Percentiles rank a stretch among this genome's conserved stretches.
Evolutionary conservation across 1,140 invertebrate species (phyloP).

Genomic region (Phenacoccus solenopsis): DNA sequence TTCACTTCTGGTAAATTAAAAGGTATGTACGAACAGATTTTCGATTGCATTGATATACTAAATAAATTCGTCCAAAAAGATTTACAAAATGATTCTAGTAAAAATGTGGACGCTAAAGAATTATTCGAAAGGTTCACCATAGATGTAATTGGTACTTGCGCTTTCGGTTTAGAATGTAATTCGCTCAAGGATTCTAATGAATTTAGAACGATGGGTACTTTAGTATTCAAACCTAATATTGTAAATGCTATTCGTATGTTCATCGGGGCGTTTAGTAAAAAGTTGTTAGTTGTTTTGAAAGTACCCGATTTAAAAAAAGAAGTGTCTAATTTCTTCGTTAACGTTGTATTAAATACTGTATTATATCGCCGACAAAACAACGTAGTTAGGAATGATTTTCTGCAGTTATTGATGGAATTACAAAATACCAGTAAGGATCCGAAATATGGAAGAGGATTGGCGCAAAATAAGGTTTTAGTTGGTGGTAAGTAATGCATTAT

Average conservation of each 20-base stretch:
- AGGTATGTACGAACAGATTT: constrained; percentile 38
- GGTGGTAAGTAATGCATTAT: constrained; percentile 7
- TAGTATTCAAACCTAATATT: constrained; percentile 24
- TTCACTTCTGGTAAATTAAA: constrained; percentile 46
- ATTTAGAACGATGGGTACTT: constrained; percentile 34
- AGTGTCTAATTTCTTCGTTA: constrained; percentile 28
- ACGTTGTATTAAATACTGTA: constrained; percentile 25
- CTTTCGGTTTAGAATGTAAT: constrained; percentile 29
- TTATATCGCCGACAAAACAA: constrained; percentile 26
- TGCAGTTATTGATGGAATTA: constrained; percentile 25
- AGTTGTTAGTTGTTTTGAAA: not conserved
- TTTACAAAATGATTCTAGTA: not conserved
- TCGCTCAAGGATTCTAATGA: constrained; percentile 37
- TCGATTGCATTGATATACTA: constrained; percentile 30
- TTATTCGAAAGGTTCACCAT: constrained; percentile 22
- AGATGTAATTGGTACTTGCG: constrained; percentile 28
- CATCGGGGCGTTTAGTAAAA: not conserved
- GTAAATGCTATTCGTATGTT: constrained; percentile 7
- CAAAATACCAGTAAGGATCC: not conserved
- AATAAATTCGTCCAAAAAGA: not conserved
- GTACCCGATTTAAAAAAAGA: constrained; percentile 7
- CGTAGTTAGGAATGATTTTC: constrained; percentile 32
- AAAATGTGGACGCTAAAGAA: not conserved
- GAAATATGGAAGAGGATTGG: not conserved
- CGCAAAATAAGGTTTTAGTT: not conserved